phyloP scores from a whole-genome alignment of 2,797 vertebrate species.

The Nothura maculosa region DNA sequence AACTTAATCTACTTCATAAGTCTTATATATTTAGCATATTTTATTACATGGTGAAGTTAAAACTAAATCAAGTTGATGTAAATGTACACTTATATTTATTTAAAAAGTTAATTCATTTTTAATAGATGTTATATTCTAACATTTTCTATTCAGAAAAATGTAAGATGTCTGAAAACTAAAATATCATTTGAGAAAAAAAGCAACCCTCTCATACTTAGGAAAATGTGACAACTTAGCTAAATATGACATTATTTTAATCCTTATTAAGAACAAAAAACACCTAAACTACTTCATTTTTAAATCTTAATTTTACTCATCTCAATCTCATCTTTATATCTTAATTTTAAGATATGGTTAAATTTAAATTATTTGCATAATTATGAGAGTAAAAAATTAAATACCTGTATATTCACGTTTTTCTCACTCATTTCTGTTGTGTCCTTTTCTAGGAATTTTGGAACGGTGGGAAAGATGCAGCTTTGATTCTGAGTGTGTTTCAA shows the following conservation, averaged over 20 bases:
- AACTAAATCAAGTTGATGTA: not conserved
- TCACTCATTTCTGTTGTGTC: constrained; percentile 77
- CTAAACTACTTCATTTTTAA: not conserved
- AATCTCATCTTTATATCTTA: not conserved
- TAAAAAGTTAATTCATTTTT: not conserved
- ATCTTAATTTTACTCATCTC: not conserved
- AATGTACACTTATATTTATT: not conserved
- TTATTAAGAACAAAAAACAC: not conserved
- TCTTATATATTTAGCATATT: not conserved
- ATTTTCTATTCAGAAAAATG: no score
- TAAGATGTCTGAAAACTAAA: not conserved
- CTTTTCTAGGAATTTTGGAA: constrained; percentile 88
- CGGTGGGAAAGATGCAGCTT: constrained; percentile 48
- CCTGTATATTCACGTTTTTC: constrained; percentile 66
- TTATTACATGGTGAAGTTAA: not conserved
- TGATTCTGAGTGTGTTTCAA: constrained; percentile 76
- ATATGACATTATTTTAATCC: not conserved
- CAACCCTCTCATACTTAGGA: accelerated
- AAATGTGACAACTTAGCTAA: not conserved
- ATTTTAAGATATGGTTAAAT: not conserved
- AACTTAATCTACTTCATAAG: not conserved
- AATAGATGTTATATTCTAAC: not conserved
- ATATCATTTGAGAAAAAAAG: not conserved
- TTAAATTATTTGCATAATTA: not conserved
- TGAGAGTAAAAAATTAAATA: constrained; percentile 48